A percentile compares a stretch with the other conserved stretches of the same genome.
Evolutionary conservation across 2,888 invertebrate genomes (phyloP).

Genomic region (Hermaeophaga mercurialis): DNA sequence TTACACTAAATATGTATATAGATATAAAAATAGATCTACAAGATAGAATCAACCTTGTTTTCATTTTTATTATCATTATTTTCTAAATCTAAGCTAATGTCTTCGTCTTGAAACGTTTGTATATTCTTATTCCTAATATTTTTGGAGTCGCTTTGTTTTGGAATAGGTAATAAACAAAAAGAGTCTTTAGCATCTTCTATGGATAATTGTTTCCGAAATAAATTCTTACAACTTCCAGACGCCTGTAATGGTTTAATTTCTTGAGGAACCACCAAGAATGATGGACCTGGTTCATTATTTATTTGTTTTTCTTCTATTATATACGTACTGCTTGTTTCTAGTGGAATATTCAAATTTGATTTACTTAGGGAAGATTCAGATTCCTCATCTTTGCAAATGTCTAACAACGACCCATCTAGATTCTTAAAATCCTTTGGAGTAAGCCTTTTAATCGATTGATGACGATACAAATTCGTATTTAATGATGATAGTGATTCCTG

Average conservation of each 20-base stretch:
- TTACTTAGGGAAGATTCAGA: constrained; percentile 11
- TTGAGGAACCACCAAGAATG: constrained; percentile 46
- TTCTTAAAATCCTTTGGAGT: constrained; percentile 55
- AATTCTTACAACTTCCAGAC: constrained; percentile 62
- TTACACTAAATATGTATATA: neutral
- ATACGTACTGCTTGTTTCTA: constrained; percentile 17
- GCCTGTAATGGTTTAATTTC: constrained; percentile 53
- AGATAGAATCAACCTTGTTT: constrained; percentile 13
- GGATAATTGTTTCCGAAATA: constrained; percentile 62
- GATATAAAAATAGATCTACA: constrained; percentile 18
- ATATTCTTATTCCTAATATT: neutral
- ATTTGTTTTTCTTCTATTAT: constrained; percentile 46
- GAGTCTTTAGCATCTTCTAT: constrained; percentile 63
- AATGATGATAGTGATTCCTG: constrained; percentile 46
- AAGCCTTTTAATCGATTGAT: constrained; percentile 62
- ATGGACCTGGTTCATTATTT: constrained; percentile 24
- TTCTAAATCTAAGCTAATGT: constrained; percentile 5
- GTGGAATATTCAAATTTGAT: neutral
- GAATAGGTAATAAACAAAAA: constrained; percentile 53
- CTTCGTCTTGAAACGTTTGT: neutral
- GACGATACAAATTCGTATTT: constrained; percentile 61
- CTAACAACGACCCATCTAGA: constrained; percentile 57
- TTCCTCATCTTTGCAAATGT: constrained; percentile 54
- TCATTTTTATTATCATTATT: constrained; percentile 2
- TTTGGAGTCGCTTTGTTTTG: constrained; percentile 31